Evolutionary conservation across 1,140 invertebrate species (phyloP).

Genomic region (Lethocerus indicus): DNA sequence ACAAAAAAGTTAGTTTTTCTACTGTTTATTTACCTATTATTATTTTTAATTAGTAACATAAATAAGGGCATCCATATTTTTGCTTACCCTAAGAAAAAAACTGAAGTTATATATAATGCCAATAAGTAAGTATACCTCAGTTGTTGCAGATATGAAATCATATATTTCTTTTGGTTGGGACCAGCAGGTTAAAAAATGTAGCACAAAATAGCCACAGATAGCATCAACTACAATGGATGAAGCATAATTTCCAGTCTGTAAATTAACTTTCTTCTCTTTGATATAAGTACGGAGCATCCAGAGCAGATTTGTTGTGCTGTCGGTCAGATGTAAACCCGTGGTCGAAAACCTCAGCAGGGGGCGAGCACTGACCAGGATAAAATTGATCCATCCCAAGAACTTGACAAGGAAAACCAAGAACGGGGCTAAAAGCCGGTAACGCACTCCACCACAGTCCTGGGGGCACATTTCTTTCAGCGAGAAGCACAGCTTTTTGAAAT

Average conservation of each 20-base stretch:
- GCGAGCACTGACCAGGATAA: background rate
- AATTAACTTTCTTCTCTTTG: constrained; percentile 1
- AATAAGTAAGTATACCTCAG: constrained; percentile 2
- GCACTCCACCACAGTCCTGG: too few relatives aligned
- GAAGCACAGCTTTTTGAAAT: too few relatives aligned
- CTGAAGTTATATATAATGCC: too few relatives aligned
- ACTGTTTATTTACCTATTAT: too few relatives aligned
- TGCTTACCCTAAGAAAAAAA: background rate
- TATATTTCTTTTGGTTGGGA: constrained; percentile 1
- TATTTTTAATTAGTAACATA: too few relatives aligned
- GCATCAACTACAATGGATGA: constrained; percentile 3
- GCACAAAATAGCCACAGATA: background rate
- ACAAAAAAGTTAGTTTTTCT: too few relatives aligned
- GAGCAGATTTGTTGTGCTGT: background rate
- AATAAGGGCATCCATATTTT: too few relatives aligned
- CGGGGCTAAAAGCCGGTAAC: too few relatives aligned
- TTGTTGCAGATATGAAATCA: background rate
- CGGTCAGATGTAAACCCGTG: constrained; percentile 6
- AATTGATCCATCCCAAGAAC: background rate
- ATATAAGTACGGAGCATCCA: background rate
- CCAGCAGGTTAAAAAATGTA: background rate
- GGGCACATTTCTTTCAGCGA: too few relatives aligned
- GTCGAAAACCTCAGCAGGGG: constrained; percentile 4
- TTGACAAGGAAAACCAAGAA: background rate
- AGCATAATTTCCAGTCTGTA: constrained; percentile 8